Evolutionary conservation across 1,140 invertebrate genomes (phyloP), one percentile per base, ranked within the genome.

Genomic region (Eurosta solidaginis): DNA sequence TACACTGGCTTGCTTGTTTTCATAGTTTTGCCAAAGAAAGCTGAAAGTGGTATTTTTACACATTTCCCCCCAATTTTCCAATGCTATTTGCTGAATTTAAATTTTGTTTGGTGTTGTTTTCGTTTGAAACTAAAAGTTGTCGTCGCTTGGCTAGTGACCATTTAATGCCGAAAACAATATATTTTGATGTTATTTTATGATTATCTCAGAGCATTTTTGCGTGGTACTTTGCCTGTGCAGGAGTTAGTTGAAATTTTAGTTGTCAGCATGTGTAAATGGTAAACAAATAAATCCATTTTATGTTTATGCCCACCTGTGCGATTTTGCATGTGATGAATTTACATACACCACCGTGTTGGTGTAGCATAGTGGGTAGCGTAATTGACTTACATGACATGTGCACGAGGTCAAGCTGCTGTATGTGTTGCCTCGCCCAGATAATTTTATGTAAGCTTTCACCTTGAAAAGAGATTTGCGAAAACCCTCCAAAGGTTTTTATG

Each of bases 1-100:
- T 52, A 22, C 10, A 25, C 4, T 3, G 5, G 49, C 22, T 68
- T 29, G 33, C 59, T 29, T 42, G 59, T 40, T 40, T 36, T 40
- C n/a, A n/a, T n/a, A 12, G 10, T 42, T 36, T 17, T 68, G 59
- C 9, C 20, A 33, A 68, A 68, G 59, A 68, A 68, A 68, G 59
- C 59, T 68, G 59, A 68, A 68, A 68, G 59, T 68, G 59, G 59
- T 22, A 40, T 68, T 68, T 68, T 68, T 68, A 33, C n/a, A 20
- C 40, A 20, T 33, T 68, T 68, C 40, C n/a, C n/a, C n/a, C n/a
- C n/a, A n/a, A n/a, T 20, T 2, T 40, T 20, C 40, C 6, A 2
- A 14, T 52, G 33, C 17, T 68, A 1, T 40, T 68, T 22, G 14
- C 14, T 20, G 50, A 54, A 10, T 54, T 54, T n/a, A n/a, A n/a